Evolutionary conservation across 64 coral and sea anemone species (phyloP).

Genomic region (Trachythela sp.): DNA sequence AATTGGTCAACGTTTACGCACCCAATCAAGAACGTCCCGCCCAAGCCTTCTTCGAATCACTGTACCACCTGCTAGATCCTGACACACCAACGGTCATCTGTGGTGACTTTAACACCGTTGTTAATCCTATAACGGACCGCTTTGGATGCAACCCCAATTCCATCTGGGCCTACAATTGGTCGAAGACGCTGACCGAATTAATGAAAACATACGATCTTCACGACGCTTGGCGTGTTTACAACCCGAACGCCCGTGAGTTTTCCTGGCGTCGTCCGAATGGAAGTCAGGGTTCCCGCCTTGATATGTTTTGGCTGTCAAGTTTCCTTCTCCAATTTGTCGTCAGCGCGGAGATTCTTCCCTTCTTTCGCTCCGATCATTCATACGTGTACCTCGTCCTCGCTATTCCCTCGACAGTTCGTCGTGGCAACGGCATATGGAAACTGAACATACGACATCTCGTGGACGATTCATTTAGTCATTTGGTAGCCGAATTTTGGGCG

Average conservation of each 20-base stretch:
- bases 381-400: background rate
- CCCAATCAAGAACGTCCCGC: no score
- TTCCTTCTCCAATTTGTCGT: background rate
- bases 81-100: constrained; percentile 22
- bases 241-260: background rate
- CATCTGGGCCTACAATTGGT: background rate
- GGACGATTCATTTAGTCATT: background rate
- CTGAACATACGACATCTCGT: background rate
- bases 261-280: background rate
- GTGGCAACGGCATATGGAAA: background rate
- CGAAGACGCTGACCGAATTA: background rate
- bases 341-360: background rate
- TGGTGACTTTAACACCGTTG: constrained; percentile 55
- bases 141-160: background rate
- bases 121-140: constrained; percentile 1
- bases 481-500: background rate
- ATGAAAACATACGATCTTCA: background rate
- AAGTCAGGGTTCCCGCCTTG: background rate
- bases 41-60: no score
- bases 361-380: background rate
- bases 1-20: no score
- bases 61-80: background rate
- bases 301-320: background rate
- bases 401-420: background rate
- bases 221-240: background rate